Conservation (phyloP, 1,140 invertebrate species). For the Caenorhabditis tropicalis region DNA sequence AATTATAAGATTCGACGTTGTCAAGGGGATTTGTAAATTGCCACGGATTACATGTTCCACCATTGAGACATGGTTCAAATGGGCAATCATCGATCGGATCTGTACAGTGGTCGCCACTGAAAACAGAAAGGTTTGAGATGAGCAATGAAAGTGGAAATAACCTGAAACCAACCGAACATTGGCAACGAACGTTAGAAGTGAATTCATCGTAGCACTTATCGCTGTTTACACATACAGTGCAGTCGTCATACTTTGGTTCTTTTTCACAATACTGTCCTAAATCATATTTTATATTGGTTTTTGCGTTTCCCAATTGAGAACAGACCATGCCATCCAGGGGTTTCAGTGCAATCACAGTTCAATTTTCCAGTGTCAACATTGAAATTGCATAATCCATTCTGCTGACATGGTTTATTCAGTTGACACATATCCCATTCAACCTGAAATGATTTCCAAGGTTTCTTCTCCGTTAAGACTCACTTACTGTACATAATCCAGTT, state of each 20-base stretch:
- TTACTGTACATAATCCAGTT: neutral
- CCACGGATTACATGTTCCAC: neutral
- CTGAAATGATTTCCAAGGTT: no score
- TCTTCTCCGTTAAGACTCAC: no score
- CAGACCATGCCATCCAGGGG: neutral
- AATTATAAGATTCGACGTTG: conserved; percentile 2
- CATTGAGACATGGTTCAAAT: conserved; percentile 3
- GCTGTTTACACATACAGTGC: neutral
- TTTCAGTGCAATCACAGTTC: neutral
- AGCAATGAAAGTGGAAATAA: neutral
- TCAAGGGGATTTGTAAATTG: neutral
- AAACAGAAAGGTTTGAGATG: neutral
- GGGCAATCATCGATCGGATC: neutral
- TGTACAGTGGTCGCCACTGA: neutral
- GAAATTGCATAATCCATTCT: neutral
- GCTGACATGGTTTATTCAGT: neutral
- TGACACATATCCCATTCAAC: neutral
- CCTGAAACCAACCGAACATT: conserved; percentile 28
- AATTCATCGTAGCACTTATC: neutral
- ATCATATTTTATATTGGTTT: neutral
- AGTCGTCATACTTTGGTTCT: neutral
- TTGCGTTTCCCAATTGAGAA: neutral
- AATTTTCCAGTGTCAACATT: neutral
- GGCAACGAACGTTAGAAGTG: neutral
- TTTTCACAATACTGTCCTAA: neutral